Evolutionary conservation across 2,888 invertebrate species (phyloP).

Genomic region (Apamea sordens): DNA sequence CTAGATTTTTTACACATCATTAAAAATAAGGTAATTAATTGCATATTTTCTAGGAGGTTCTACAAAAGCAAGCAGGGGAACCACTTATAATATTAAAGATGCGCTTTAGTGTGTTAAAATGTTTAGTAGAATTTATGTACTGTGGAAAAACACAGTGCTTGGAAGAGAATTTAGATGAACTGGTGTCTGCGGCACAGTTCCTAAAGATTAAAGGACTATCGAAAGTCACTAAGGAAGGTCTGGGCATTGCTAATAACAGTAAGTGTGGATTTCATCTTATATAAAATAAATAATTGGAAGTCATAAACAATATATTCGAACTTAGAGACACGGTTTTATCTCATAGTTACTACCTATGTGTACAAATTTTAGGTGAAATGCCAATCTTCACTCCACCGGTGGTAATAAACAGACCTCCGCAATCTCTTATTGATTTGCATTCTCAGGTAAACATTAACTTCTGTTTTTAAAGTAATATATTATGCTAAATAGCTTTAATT

Average conservation of each 20-base stretch:
- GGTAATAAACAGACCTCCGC: slow-evolving; percentile 86
- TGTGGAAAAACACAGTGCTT: slow-evolving; percentile 93
- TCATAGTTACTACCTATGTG: neutral
- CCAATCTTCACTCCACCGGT: slow-evolving; percentile 88
- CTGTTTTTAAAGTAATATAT: neutral
- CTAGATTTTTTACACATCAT: neutral
- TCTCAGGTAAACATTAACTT: slow-evolving; percentile 77
- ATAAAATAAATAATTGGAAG: neutral
- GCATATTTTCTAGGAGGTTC: slow-evolving; percentile 86
- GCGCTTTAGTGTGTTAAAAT: slow-evolving; percentile 93
- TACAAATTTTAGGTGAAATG: slow-evolving; percentile 79
- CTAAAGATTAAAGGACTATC: slow-evolving; percentile 92
- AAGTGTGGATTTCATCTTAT: slow-evolving; percentile 66
- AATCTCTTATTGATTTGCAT: slow-evolving; percentile 84
- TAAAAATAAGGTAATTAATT: neutral
- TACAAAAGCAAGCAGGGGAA: slow-evolving; percentile 90
- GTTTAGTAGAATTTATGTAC: slow-evolving; percentile 94
- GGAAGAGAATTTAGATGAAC: slow-evolving; percentile 92
- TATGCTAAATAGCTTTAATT: neutral
- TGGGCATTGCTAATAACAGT: slow-evolving; percentile 86
- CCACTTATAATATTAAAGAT: slow-evolving; percentile 92
- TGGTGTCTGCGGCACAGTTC: slow-evolving; percentile 93
- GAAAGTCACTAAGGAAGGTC: slow-evolving; percentile 89
- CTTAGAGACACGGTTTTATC: neutral
- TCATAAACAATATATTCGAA: neutral